Evolutionary conservation across 2,797 vertebrate genomes (phyloP), one percentile per base, ranked within the genome.

Genomic region (Phrynocephalus forsythii): DNA sequence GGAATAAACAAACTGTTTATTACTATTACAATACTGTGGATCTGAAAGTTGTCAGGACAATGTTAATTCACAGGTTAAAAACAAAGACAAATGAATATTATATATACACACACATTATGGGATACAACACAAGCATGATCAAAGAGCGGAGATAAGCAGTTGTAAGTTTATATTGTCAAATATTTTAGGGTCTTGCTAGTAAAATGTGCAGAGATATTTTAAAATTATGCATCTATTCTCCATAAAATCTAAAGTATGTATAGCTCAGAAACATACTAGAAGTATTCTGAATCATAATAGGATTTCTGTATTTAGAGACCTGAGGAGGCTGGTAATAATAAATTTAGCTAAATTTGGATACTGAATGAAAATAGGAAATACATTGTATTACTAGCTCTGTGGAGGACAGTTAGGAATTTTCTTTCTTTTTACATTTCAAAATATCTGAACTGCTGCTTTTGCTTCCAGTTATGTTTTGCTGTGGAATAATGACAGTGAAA

Each of bases 131-230:
- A 95, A 94, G 92, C 90, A 94, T 88, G 94, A 89, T 73, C 10
- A 85, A 93, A 86, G 87, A 94, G 66, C 91, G 81, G 91, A 89
- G 90, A 92, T 50, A 38, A 0, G 79, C 92, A 95, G 96, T 93
- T 96, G 92, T 95, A 94, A 96, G 95, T 96, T 92, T 95, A 92
- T 91, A 38, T 73, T 76, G 80, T 7, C 50, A 67, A 48, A 50
- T 60, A 50, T 3, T 92, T 89, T 11, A 75, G n/a, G 89, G 72
- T 67, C 56, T 81, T 6, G 22, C 50, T 84, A 52, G 52, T 56
- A 56, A 56, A 10, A 56, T 56, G 13, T 56, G 52, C 52, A 56
- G 13, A 56, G 52, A 10, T 56, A 56, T 56, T 56, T 56, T 56
- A 56, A 56, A 56, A 56, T 56, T 11, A 56, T 56, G 52, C 52